Base-by-base conservation (phyloP, 1,140 invertebrate genomes). In the Drosophila miranda region DNA sequence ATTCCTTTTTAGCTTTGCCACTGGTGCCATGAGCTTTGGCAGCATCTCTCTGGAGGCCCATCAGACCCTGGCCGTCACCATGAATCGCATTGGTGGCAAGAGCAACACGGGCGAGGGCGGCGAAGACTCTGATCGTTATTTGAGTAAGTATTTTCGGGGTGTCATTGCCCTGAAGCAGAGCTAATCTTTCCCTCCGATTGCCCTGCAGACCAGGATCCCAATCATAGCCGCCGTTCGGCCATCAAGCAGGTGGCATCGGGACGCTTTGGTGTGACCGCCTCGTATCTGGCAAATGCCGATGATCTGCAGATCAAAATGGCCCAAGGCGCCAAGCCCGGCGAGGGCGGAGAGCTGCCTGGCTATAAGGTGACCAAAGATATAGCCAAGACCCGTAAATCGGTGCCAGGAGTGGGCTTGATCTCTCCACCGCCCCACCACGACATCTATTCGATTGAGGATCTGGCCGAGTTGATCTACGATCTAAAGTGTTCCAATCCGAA, bases 391-490 rank as follows among this genome's bases (percentile, higher is more conserved):
- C 94, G 99, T 51, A 97, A 99, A 91, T 99, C 98, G 0, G 98
- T 99, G 2, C 93, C 98, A 6, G 98, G 98, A 6, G 99, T 99
- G n/a, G 99, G 99, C 52, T 92, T 99, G 1, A 99, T 99, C 89
- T 99, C 98, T 1, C 99, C 99, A 34, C 98, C 99, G 6, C 99
- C 99, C 6, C 99, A 99, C 93, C 99, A 99, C 91, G 98, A 99
- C 90, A 99, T 99, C 91, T 99, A 99, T 92, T 99, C 98, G 38
- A 99, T 99, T 88, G 99, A 99, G 92, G 99, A 99, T 93, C 93
- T 99, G 75, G 97, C 98, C 1, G 97, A 99, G 93, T 93, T 99
- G 41, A 99, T 99, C 89, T 99, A 99, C 89, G 99, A 99, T 92
- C 93, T 99, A 46, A 99, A 99, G 92, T 98, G 97, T 90, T 96